Evolutionary conservation across 2,113 vertebrate genomes (phyloP), one percentile per base, ranked within the genome.

Genomic region (Mesoclemmys tuberculata): DNA sequence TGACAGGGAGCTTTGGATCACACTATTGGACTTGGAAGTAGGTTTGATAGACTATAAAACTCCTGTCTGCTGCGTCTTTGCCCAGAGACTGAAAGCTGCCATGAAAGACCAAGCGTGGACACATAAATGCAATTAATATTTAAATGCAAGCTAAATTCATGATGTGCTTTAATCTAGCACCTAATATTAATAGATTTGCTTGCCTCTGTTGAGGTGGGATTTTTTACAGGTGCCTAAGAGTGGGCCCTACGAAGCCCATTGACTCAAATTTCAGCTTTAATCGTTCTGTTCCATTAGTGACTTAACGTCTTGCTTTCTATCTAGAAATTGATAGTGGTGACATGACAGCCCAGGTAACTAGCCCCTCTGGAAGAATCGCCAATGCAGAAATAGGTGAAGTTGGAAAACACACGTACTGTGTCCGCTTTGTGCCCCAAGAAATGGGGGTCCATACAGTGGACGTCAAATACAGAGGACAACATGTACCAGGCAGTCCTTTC

Each of bases 401-500:
- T 68, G 99, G 98, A 56, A 98, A 99, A 96, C 99, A 98, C 96
- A 99, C 99, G 1, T 99, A 99, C 93, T 99, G 99, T 0, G 99
- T 99, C 84, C 99, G 99, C 78, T 99, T 99, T 78, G 99, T 99
- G 64, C 99, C 99, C 1, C 98, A 98, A 61, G 99, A 99, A 98
- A 99, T 99, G 99, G 99, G 99, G 0, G 98, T 99, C 56, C 99
- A 99, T 97, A 98, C 98, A 0, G 99, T 99, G 87, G 98, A 98
- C 22, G 99, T 99, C 90, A 99, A 97, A 95, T 99, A 99, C 98
- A 98, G 98, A 19, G 99, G 98, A 26, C 98, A 98, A 93, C 99
- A 99, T 0, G 99, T 99, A 56, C 99, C 99, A 0, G 99, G 99
- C 85, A 99, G 99, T 97, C 99, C 99, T 81, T 99, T 99, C 98